These are phyloP conservation scores for Drosophila carrolli DNA, from an alignment of 1,140 invertebrate species.

Conservation along the genomic window DNA sequence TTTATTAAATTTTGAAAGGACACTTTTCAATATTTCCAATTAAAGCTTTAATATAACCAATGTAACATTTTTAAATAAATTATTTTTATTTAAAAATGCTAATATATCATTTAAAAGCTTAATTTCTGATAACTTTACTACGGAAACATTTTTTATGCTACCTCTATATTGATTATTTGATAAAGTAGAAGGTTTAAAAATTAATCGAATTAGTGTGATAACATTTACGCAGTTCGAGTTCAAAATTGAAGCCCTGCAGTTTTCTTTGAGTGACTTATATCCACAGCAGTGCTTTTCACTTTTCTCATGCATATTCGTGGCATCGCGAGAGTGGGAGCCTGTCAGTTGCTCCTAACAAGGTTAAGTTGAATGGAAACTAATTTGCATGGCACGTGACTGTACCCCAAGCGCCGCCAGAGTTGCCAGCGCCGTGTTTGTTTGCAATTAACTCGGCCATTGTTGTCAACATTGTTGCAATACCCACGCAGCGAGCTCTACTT, in stretches of 20 bases:
- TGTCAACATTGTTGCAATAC: conserved; percentile 57
- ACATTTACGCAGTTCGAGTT: no score
- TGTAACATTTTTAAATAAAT: no score
- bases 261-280: neutral
- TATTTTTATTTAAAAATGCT: no score
- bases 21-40: no score
- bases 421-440: conserved; percentile 66
- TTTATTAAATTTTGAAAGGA: no score
- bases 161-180: no score
- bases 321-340: neutral
- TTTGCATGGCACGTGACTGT: conserved; percentile 78
- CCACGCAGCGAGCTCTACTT: conserved; percentile 60
- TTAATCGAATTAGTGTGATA: no score
- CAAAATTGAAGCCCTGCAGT: neutral
- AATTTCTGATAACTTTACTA: no score
- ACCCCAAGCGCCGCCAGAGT: conserved; percentile 43
- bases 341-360: conserved; percentile 65
- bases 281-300: conserved; percentile 7
- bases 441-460: conserved; percentile 81
- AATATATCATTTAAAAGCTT: no score
- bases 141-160: no score
- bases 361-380: conserved; percentile 74
- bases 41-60: no score
- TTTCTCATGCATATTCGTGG: conserved; percentile 24
- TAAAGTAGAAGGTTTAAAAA: no score